Base-by-base conservation (phyloP, 2,888 invertebrate genomes). In the Hartigia nigra region DNA sequence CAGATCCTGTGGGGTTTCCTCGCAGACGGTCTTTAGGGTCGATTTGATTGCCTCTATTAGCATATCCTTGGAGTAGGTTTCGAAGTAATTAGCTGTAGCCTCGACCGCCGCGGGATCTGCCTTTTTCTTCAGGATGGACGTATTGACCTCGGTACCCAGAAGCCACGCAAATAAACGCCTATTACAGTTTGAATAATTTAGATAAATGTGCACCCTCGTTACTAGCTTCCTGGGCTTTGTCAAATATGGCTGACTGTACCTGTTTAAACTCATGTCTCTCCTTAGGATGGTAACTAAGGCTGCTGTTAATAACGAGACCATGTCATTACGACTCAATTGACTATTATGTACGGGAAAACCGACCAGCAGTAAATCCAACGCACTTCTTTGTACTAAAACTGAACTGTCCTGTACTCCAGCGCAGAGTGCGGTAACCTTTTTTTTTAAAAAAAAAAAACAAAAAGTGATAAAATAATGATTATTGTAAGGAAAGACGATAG, bases 241-340 rank as follows among this genome's bases (percentile, higher is more conserved):
- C 74, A 9, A 14, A 39, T 36, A 36, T 36, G 31, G n/a, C 14
- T 55, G 36, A 81, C 72, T 78, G 37, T 79, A 94, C 94, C 96
- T 94, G 91, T 98, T 98, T 23, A 98, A 93, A 37, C 97, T 97
- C 96, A 97, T 97, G 90, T 98, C 98, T 81, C 98, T 92, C 74
- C 97, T 92, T 76, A 98, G 92, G 82, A 98, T 95, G 11, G 95
- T 95, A 70, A 94, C 93, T 77, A 97, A 92, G 36, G 95, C 95
- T 79, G 96, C 95, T 35, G 95, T 95, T 12, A 96, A 94, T 81
- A 97, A 92, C 78, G 94, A 93, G 75, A 95, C 94, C 93, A 96
- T 94, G 89, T 97, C 96, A 12, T 93, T 92, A 84, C 94, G 93
- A 23, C 93, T 91, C 76, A 95, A 93, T 88, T 96, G 95, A 81